A percentile compares a stretch with the other conserved stretches of the same genome.
These are phyloP conservation scores for Colletes gigas DNA, from an alignment of 1,140 invertebrate genomes.

Conservation along the genomic window DNA sequence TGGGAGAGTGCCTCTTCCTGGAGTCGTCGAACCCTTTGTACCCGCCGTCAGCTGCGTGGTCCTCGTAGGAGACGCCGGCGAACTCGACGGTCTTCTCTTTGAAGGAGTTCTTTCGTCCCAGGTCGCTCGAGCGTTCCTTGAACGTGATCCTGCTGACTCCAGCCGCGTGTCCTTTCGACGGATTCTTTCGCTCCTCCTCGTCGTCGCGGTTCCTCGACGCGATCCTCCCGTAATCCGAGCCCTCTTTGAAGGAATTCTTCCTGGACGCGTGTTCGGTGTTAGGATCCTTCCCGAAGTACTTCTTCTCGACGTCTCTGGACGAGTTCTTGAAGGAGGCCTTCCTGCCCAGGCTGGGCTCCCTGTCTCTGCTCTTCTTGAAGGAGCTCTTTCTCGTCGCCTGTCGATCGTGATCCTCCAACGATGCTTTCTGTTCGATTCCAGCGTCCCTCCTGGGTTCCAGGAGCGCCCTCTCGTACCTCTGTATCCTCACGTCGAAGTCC, in stretches of 20 bases:
- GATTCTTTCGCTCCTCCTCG: constrained; percentile 35
- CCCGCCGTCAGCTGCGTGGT: constrained; percentile 19
- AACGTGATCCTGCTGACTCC: constrained; percentile 55
- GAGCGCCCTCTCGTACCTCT: constrained; percentile 62
- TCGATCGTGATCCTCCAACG: constrained; percentile 56
- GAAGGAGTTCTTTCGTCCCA: constrained; percentile 36
- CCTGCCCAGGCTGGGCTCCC: constrained; percentile 25
- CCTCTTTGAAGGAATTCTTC: constrained; percentile 44
- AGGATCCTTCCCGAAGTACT: constrained; percentile 45
- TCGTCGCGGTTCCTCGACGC: constrained; percentile 14
- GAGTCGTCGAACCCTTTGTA: neutral
- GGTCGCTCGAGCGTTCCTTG: constrained; percentile 21
- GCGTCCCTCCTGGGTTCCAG: constrained; percentile 47
- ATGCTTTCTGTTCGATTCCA: constrained; percentile 51
- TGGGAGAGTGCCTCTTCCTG: constrained; percentile 25
- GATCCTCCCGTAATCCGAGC: constrained; percentile 37
- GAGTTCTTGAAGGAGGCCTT: constrained; percentile 19
- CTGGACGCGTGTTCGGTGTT: constrained; percentile 6
- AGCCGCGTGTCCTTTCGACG: constrained; percentile 28
- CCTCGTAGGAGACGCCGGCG: constrained; percentile 32
- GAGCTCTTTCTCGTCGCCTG: constrained; percentile 62
- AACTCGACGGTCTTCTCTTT: constrained; percentile 56
- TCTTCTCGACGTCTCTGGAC: constrained; percentile 19
- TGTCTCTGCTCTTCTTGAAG: constrained; percentile 50
- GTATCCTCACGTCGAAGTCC: constrained; percentile 64